A percentile compares a stretch with the other conserved stretches of the same genome.
Evolutionary conservation across 2,113 vertebrate genomes (phyloP).

Genomic region (Epinephelus moara): DNA sequence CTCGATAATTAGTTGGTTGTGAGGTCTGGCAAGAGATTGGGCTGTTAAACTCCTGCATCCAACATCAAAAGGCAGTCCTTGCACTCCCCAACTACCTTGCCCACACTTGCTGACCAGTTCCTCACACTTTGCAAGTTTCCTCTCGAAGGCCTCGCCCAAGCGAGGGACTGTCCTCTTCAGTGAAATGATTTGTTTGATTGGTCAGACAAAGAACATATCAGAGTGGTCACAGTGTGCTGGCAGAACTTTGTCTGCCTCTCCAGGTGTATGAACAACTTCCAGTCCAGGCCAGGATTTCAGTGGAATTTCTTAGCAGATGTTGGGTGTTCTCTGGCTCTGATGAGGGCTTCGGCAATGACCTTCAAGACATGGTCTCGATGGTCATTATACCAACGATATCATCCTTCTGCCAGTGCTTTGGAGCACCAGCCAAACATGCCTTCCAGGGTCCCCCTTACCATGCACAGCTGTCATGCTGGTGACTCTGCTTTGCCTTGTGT

Average conservation of each 20-base stretch:
- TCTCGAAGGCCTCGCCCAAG: neutral
- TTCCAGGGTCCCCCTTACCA: neutral
- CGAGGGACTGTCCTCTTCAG: neutral
- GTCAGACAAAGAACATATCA: neutral
- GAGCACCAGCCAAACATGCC: neutral
- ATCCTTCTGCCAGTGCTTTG: neutral
- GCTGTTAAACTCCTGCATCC: neutral
- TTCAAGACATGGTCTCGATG: neutral
- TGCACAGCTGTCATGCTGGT: neutral
- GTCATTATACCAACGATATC: neutral
- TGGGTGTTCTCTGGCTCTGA: neutral
- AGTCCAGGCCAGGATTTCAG: neutral
- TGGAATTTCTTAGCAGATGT: neutral
- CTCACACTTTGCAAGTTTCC: neutral
- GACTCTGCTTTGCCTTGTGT: neutral
- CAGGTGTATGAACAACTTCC: neutral
- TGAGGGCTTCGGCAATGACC: neutral
- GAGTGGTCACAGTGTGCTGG: neutral
- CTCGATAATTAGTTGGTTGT: neutral
- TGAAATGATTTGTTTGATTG: conserved; percentile 11
- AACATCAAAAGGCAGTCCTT: neutral
- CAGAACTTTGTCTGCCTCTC: neutral
- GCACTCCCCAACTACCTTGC: neutral
- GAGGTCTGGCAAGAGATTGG: neutral
- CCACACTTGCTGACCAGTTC: neutral